Percentiles rank a stretch among this genome's conserved stretches.
These are phyloP conservation scores for Patiria miniata DNA, from an alignment of 35 echinoderm and acorn worm species.

Conservation along the genomic window DNA sequence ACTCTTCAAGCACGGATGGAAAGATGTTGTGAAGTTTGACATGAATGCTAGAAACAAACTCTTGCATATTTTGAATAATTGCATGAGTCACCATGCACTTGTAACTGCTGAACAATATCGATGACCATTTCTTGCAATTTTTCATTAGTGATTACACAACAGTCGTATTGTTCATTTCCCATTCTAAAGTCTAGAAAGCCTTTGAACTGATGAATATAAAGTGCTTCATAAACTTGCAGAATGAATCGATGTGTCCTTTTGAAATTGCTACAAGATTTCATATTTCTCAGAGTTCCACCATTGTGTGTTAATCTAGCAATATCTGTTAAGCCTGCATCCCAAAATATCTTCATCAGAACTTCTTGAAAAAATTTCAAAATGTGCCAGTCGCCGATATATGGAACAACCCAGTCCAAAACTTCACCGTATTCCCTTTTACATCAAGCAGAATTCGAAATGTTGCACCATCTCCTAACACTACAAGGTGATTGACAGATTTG, in stretches of 20 bases:
- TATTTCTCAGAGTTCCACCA: conserved; percentile 16
- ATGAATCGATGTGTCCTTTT: conserved; percentile 65
- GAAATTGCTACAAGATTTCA: conserved; percentile 40
- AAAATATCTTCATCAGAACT: conserved; percentile 71
- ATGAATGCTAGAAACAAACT: neutral
- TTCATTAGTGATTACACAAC: neutral
- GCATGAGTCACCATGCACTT: neutral
- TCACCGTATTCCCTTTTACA: conserved; percentile 64
- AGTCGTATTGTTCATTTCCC: neutral
- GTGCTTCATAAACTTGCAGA: conserved; percentile 46
- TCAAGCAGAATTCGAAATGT: conserved; percentile 63
- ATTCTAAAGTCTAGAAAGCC: too few species aligned
- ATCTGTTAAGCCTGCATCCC: conserved; percentile 73
- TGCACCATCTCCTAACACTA: conserved; percentile 78
- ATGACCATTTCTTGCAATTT: conserved; percentile 11
- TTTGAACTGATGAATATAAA: too few species aligned
- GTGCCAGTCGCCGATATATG: conserved; percentile 87
- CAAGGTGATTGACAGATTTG: conserved; percentile 44
- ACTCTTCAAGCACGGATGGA: conserved; percentile 29
- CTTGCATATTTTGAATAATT: neutral
- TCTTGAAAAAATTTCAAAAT: conserved; percentile 71
- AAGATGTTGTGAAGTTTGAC: neutral
- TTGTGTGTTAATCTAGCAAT: conserved; percentile 46
- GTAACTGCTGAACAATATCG: neutral
- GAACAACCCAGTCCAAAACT: conserved; percentile 69